These are phyloP conservation scores for Brassicogethes aeneus DNA, from an alignment of 2,888 invertebrate genomes.

Conservation along the genomic window DNA sequence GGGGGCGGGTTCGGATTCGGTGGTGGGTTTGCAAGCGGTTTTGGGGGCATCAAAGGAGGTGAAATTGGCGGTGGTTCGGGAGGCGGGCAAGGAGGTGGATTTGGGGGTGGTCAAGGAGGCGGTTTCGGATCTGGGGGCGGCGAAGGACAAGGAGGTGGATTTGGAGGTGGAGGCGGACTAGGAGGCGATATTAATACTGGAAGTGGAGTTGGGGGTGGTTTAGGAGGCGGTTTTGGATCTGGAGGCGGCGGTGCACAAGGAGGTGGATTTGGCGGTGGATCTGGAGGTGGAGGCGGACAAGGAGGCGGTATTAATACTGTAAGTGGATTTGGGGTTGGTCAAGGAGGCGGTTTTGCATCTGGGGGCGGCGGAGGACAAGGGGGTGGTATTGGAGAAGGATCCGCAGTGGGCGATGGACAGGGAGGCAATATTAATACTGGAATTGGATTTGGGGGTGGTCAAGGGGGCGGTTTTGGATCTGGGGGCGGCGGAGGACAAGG, in stretches of 20 bases:
- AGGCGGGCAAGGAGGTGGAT: neutral
- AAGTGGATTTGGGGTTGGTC: too few relatives aligned
- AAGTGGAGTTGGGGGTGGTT: too few relatives aligned
- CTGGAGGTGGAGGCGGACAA: too few relatives aligned
- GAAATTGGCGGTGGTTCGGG: too few relatives aligned
- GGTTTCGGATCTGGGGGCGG: neutral
- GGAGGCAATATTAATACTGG: too few relatives aligned
- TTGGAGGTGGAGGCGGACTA: too few relatives aligned
- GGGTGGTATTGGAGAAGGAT: neutral
- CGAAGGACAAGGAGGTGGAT: neutral
- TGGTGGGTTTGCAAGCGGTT: neutral
- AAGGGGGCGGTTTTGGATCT: neutral
- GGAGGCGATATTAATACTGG: too few relatives aligned
- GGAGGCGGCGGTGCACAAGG: too few relatives aligned
- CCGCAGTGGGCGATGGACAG: neutral
- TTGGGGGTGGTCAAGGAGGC: neutral
- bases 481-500: neutral
- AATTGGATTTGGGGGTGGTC: neutral
- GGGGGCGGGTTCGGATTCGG: slow-evolving; percentile 1
- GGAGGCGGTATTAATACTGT: too few relatives aligned
- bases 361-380: slow-evolving; percentile 1
- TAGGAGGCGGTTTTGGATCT: too few relatives aligned
- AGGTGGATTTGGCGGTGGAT: too few relatives aligned
- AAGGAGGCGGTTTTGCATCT: too few relatives aligned
- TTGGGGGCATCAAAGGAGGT: neutral